phyloP scores from a whole-genome alignment of 2,888 invertebrate species.

The Mimas tiliae region DNA sequence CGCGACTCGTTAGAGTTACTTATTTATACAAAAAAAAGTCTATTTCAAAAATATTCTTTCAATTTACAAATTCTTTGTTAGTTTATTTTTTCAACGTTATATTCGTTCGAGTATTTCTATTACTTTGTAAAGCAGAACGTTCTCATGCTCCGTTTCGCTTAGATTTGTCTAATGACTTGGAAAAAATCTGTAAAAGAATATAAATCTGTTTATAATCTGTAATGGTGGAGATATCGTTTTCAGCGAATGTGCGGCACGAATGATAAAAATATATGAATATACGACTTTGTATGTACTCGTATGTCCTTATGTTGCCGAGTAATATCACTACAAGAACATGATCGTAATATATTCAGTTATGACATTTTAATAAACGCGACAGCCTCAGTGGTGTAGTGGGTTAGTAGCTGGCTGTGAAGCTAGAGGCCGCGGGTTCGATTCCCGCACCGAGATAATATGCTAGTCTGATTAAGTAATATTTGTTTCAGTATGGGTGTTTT shows the following conservation, averaged over 20 bases:
- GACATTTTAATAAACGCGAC: too few relatives aligned
- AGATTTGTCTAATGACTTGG: slow-evolving; percentile 21
- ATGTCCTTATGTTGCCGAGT: background rate
- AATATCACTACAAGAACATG: background rate
- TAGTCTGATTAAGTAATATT: too few relatives aligned
- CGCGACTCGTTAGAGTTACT: slow-evolving; percentile 19
- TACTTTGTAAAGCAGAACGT: slow-evolving; percentile 21
- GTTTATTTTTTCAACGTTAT: slow-evolving; percentile 16
- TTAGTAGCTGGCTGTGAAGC: too few relatives aligned
- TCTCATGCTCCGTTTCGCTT: slow-evolving; percentile 18
- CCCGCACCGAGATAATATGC: too few relatives aligned
- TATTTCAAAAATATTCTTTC: slow-evolving; percentile 21
- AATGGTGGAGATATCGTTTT: slow-evolving; percentile 10
- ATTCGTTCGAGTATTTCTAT: slow-evolving; percentile 20
- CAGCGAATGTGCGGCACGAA: background rate
- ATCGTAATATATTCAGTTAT: too few relatives aligned
- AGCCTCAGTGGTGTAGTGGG: too few relatives aligned
- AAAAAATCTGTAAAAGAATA: slow-evolving; percentile 13
- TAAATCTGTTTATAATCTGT: slow-evolving; percentile 23
- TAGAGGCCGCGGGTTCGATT: too few relatives aligned
- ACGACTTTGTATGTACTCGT: background rate
- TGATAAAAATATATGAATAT: background rate
- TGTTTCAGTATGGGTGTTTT: too few relatives aligned
- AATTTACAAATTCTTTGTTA: slow-evolving; percentile 23
- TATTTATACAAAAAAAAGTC: slow-evolving; percentile 16